Conservation (phyloP, 2,797 vertebrate genomes). For the Apogon hyalosoma region DNA sequence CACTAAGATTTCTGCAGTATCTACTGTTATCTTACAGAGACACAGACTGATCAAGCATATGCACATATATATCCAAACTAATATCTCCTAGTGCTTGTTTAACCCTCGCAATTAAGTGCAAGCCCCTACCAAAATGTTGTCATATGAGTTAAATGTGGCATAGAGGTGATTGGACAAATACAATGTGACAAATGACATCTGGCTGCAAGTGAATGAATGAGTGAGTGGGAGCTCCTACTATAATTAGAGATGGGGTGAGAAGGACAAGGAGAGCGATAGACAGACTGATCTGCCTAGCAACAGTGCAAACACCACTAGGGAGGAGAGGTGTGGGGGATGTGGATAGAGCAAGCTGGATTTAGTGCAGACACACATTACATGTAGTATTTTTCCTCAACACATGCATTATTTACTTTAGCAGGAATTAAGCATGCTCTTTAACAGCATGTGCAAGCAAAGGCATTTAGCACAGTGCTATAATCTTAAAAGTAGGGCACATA, state of each 20-base stretch:
- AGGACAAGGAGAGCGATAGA: conserved; percentile 40
- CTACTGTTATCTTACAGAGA: not conserved
- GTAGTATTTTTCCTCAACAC: conserved; percentile 19
- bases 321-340: conserved; percentile 44
- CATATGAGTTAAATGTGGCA: conserved; percentile 14
- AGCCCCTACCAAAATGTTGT: conserved; percentile 7
- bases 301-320: conserved; percentile 64
- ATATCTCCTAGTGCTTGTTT: not conserved
- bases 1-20: not conserved
- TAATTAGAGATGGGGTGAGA: conserved; percentile 65
- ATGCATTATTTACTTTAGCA: conserved; percentile 55
- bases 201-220: conserved; percentile 40
- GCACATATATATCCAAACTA: conserved; percentile 6
- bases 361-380: conserved; percentile 37
- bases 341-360: conserved; percentile 39
- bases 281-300: conserved; percentile 75
- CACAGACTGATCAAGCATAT: conserved; percentile 2
- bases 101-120: conserved; percentile 11
- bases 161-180: conserved; percentile 5
- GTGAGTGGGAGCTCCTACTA: conserved; percentile 46
- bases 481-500: not conserved
- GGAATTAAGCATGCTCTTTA: conserved; percentile 30
- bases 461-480: conserved; percentile 18
- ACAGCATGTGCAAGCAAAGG: conserved; percentile 9
- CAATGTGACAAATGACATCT: conserved; percentile 40